phyloP scores from a whole-genome alignment of 1,140 invertebrate species.

The Melanaphis sacchari region DNA sequence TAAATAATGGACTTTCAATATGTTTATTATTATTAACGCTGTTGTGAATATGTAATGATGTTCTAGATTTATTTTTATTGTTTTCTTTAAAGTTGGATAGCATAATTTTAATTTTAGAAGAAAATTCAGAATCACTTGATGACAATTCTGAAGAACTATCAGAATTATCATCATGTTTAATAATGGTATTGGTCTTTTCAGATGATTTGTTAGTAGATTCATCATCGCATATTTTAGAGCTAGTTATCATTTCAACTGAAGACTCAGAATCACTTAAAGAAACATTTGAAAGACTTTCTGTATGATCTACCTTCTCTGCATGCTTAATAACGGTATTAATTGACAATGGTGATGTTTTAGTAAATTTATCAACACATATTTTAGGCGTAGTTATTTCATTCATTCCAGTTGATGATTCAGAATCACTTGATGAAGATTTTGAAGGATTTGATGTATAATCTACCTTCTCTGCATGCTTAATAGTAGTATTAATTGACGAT shows the following conservation, averaged over 20 bases:
- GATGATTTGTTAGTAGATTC: neutral
- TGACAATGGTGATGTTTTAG: neutral
- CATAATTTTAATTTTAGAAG: neutral
- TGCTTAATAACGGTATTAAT: neutral
- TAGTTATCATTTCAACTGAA: neutral
- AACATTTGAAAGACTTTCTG: neutral
- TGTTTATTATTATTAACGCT: neutral
- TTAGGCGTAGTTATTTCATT: neutral
- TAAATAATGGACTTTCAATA: slow-evolving; percentile 25
- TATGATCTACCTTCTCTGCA: neutral
- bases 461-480: neutral
- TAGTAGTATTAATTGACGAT: neutral
- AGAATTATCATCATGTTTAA: neutral
- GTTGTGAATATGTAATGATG: neutral
- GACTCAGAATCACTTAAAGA: slow-evolving; percentile 24
- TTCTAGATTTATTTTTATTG: neutral
- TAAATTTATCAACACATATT: neutral
- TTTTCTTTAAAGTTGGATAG: neutral
- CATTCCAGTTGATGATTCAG: neutral
- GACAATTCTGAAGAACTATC: neutral
- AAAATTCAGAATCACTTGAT: neutral
- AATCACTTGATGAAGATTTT: slow-evolving; percentile 4
- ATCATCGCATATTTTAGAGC: neutral
- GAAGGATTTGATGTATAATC: neutral
- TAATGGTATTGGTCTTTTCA: neutral